A percentile compares a stretch with the other conserved stretches of the same genome.
These are phyloP conservation scores for Cochlearius cochlearius DNA, from an alignment of 2,113 vertebrate species.

Conservation along the genomic window DNA sequence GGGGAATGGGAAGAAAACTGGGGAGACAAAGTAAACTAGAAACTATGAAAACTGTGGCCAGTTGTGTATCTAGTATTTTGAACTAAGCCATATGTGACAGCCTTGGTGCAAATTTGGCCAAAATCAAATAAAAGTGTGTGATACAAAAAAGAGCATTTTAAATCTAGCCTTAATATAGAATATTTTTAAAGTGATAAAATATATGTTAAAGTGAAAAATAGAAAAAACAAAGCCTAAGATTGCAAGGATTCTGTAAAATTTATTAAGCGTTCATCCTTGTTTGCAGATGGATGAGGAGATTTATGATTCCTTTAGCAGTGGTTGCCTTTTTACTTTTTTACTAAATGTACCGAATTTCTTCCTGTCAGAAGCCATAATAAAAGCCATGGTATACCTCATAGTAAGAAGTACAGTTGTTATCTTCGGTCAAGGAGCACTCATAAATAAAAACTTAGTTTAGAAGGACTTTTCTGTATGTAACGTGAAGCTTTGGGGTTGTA, in stretches of 20 bases:
- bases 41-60: neutral
- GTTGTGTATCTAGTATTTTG: neutral
- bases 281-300: neutral
- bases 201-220: neutral
- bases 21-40: neutral
- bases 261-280: neutral
- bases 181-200: neutral
- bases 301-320: neutral
- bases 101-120: neutral
- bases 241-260: neutral
- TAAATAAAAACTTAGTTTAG: neutral
- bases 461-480: neutral
- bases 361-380: neutral
- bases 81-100: neutral
- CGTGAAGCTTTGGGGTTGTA: neutral
- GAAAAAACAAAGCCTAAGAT: neutral
- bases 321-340: neutral
- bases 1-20: neutral
- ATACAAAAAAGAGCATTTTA: neutral
- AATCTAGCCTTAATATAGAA: neutral
- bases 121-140: neutral
- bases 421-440: neutral
- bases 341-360: neutral
- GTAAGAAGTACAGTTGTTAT: neutral
- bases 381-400: neutral